A percentile compares a stretch with the other conserved stretches of the same genome.
Evolutionary conservation across 2,888 invertebrate genomes (phyloP).

Genomic region (Spisula solida): DNA sequence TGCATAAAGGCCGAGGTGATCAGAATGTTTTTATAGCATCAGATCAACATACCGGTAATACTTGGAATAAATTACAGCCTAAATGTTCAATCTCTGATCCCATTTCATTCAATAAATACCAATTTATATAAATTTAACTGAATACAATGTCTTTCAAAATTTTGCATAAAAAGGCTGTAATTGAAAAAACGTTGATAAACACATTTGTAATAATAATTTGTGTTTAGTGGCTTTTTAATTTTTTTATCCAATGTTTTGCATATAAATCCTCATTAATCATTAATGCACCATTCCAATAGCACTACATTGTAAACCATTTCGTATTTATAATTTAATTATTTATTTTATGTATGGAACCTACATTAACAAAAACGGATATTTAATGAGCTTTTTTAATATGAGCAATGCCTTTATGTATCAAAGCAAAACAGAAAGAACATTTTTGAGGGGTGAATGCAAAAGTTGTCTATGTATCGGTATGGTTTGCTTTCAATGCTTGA

Average conservation of each 20-base stretch:
- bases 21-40: not conserved
- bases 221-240: too few relatives aligned
- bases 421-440: too few relatives aligned
- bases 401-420: not conserved
- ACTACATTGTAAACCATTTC: not conserved
- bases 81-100: not conserved
- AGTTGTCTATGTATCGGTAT: too few relatives aligned
- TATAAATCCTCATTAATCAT: too few relatives aligned
- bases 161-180: not conserved
- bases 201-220: too few relatives aligned
- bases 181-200: too few relatives aligned
- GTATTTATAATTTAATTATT: not conserved
- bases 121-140: conserved; percentile 6
- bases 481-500: too few relatives aligned
- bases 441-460: too few relatives aligned
- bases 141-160: not conserved
- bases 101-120: not conserved
- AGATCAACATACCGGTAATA: not conserved
- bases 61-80: not conserved
- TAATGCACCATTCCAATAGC: not conserved
- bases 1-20: too few relatives aligned
- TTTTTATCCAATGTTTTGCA: too few relatives aligned
- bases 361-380: not conserved
- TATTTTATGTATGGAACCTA: not conserved
- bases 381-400: not conserved